Evolutionary conservation across 2,113 vertebrate species (phyloP).

Genomic region (Actinemys pallida): DNA sequence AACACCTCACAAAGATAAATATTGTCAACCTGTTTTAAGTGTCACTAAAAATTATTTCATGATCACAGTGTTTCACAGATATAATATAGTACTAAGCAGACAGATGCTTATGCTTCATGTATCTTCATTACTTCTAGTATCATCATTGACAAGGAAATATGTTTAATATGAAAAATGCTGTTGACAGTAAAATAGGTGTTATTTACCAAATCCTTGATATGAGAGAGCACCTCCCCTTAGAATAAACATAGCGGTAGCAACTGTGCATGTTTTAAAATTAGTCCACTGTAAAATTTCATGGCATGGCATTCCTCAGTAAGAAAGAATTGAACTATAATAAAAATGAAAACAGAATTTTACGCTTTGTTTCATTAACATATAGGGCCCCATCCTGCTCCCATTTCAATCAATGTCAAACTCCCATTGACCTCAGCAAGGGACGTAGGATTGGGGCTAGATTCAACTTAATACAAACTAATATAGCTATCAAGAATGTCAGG

Average conservation of each 20-base stretch:
- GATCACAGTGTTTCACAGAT: not conserved
- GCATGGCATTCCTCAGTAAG: conserved; percentile 52
- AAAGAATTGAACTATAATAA: conserved; percentile 51
- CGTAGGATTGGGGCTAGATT: not conserved
- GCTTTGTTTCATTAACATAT: not conserved
- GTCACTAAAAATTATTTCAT: not conserved
- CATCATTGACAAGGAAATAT: not conserved
- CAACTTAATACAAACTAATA: not conserved
- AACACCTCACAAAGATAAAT: conserved; percentile 8
- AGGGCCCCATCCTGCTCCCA: not conserved
- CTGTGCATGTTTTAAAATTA: conserved; percentile 10
- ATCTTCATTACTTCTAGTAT: not conserved
- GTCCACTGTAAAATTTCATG: conserved; percentile 52
- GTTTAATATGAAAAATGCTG: not conserved
- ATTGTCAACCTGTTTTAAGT: not conserved
- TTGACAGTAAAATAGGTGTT: conserved; percentile 25
- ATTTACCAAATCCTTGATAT: conserved; percentile 7
- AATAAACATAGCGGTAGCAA: conserved; percentile 48
- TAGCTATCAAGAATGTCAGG: not conserved
- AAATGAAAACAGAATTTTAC: conserved; percentile 16
- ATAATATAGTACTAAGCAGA: not conserved
- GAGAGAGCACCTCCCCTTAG: conserved; percentile 59
- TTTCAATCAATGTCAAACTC: not conserved
- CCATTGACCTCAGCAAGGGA: not conserved
- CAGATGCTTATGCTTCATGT: not conserved